These are phyloP conservation scores for Caerostris extrusa DNA, from an alignment of 1,140 invertebrate genomes.

Conservation along the genomic window DNA sequence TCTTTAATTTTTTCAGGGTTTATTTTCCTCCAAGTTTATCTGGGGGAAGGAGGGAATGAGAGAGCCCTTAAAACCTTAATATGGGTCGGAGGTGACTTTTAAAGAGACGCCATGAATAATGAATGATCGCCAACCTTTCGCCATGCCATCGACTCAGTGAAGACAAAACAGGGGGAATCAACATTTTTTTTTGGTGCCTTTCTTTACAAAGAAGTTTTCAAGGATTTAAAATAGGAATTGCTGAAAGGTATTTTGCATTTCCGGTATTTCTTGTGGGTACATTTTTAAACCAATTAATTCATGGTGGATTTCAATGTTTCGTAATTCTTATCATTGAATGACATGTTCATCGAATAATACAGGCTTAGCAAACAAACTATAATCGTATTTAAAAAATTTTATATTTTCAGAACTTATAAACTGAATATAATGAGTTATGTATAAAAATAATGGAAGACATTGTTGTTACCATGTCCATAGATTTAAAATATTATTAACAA, in stretches of 20 bases:
- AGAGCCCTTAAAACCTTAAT: neutral
- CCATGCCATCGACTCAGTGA: too few relatives aligned
- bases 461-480: too few relatives aligned
- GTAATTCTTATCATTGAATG: neutral
- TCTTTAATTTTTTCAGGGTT: neutral
- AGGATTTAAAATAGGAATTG: neutral
- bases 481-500: too few relatives aligned
- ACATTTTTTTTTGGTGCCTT: neutral
- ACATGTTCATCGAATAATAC: too few relatives aligned
- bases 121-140: neutral
- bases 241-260: neutral
- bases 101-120: slow-evolving; percentile 56
- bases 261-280: neutral
- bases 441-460: too few relatives aligned
- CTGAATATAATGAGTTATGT: neutral
- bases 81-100: neutral
- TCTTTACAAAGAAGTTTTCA: neutral
- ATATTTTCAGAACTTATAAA: too few relatives aligned
- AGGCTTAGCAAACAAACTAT: too few relatives aligned
- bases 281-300: neutral
- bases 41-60: too few relatives aligned
- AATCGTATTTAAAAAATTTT: too few relatives aligned
- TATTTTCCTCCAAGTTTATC: slow-evolving; percentile 28
- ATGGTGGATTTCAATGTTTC: neutral
- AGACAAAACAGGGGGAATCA: neutral